phyloP scores from a whole-genome alignment of 2,888 invertebrate genomes.

The Dynastes tityus region DNA sequence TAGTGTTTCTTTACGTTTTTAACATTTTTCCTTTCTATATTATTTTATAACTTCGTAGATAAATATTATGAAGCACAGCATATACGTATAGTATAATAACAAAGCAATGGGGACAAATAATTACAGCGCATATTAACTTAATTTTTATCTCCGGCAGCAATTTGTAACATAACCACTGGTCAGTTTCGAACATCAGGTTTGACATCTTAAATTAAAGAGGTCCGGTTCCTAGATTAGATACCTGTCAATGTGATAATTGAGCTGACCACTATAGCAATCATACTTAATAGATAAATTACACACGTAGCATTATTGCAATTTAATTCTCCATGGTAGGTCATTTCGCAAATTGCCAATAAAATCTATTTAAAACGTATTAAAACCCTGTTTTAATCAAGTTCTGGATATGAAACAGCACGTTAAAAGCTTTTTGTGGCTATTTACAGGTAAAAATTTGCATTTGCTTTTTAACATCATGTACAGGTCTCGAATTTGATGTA shows the following conservation, averaged over 20 bases:
- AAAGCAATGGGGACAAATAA: too few species aligned
- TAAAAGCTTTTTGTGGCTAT: too few species aligned
- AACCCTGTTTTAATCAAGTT: not conserved
- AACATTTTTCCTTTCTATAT: not conserved
- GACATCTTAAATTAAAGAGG: constrained; percentile 22
- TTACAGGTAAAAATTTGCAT: too few species aligned
- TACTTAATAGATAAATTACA: constrained; percentile 15
- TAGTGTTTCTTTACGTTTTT: too few species aligned
- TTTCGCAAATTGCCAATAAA: not conserved
- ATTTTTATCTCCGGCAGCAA: not conserved
- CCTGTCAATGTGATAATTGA: constrained; percentile 22
- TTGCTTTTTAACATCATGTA: too few species aligned
- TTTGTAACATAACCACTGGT: not conserved
- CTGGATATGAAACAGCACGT: too few species aligned
- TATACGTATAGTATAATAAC: not conserved
- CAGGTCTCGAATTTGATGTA: not conserved
- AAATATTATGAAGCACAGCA: not conserved
- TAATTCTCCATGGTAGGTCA: not conserved
- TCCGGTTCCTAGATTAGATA: constrained; percentile 12
- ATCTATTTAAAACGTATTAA: not conserved
- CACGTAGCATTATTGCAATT: not conserved
- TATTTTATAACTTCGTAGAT: not conserved
- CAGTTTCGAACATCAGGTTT: constrained; percentile 7
- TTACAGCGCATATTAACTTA: not conserved
- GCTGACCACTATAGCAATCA: constrained; percentile 13